A percentile compares a stretch with the other conserved stretches of the same genome.
phyloP scores from a whole-genome alignment of 2,797 vertebrate genomes.

The Crocodylus rhombifer region DNA sequence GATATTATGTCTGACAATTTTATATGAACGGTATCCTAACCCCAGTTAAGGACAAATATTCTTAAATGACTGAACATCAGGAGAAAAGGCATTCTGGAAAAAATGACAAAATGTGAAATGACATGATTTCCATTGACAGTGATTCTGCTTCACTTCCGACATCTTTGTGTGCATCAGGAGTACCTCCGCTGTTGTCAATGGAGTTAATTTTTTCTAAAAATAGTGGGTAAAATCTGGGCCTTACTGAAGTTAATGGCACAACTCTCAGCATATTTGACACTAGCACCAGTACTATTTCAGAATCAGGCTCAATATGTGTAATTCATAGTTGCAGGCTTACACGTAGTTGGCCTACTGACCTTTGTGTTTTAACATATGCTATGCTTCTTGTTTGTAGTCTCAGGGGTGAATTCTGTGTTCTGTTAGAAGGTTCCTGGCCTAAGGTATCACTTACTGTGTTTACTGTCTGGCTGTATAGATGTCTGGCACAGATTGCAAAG shows the following conservation, averaged over 20 bases:
- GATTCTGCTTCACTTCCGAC: neutral
- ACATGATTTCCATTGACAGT: neutral
- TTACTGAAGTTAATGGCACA: constrained; percentile 12
- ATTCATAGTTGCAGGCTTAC: constrained; percentile 11
- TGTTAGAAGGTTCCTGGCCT: constrained; percentile 56
- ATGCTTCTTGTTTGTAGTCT: neutral
- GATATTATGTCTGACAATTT: neutral
- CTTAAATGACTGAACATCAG: neutral
- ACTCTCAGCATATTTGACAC: neutral
- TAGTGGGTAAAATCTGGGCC: neutral
- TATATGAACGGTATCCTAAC: constrained; percentile 6
- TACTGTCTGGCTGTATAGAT: constrained; percentile 73
- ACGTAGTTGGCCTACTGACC: constrained; percentile 57
- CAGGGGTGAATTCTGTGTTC: constrained; percentile 56
- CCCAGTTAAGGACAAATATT: neutral
- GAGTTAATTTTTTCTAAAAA: constrained; percentile 23
- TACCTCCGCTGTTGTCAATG: neutral
- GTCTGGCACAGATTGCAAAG: constrained; percentile 73
- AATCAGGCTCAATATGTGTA: constrained; percentile 12
- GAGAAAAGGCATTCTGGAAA: neutral
- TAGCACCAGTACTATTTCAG: neutral
- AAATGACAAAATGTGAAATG: constrained; percentile 8
- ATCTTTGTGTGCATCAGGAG: constrained; percentile 11
- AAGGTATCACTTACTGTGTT: constrained; percentile 71
- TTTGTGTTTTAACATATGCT: constrained; percentile 54